Base-by-base conservation (phyloP, 2,797 vertebrate genomes). In the Poeciliopsis turneri region DNA sequence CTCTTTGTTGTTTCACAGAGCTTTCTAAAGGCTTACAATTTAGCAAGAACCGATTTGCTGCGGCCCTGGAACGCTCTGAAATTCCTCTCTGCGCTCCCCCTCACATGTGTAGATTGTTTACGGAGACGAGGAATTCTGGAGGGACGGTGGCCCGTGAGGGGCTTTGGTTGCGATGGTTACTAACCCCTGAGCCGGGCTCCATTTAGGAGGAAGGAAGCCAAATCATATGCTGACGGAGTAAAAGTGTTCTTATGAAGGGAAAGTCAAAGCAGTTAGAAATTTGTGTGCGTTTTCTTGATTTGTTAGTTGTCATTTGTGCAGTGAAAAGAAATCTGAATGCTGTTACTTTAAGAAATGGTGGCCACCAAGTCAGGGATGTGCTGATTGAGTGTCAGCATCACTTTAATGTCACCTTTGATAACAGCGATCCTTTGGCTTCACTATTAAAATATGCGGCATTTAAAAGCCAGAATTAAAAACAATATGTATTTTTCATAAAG, bases 91-190 rank as follows among this genome's bases (percentile, higher is more conserved):
- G 89, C 90, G 88, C 93, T 92, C 88, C 87, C 92, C 90, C 90
- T 95, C 90, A 94, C 92, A 90, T 95, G 94, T 94, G 91, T 89
- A 92, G 92, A 93, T 92, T 95, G 95, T 95, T 95, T 95, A 95
- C 90, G 83, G 88, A 90, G 92, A 92, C 80, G 82, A 92, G 93
- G 93, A 94, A 95, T 94, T 95, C 93, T 95, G 90, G 81, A 93
- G 95, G 95, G 95, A 95, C 93, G 88, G 90, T 76, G 79, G 88
- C 94, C 93, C 92, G 55, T 88, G 79, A 94, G 95, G 95, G 94
- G 90, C 66, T 61, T 28, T 78, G 78, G 93, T 96, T 95, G 91
- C 94, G 93, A 94, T 95, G 93, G 94, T 94, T 95, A 96, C 95
- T 86, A 93, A 91, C 92, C 90, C 94, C 95, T 93, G 94, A 94